These are phyloP conservation scores for Psylliodes chrysocephalus DNA, from an alignment of 2,888 invertebrate genomes.

Conservation along the genomic window DNA sequence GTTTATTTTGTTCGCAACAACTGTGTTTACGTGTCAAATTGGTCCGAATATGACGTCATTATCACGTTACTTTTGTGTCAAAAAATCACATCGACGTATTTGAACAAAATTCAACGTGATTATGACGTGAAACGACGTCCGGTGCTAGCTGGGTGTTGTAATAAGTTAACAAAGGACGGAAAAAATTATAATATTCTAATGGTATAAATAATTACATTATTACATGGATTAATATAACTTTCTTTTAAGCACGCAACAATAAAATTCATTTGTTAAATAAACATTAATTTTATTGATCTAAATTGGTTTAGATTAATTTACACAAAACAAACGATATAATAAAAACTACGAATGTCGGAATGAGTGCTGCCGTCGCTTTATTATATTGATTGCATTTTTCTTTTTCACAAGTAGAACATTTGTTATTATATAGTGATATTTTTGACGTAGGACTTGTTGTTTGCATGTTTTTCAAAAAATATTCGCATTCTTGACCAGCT, in stretches of 20 bases:
- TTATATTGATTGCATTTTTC: slow-evolving; percentile 24
- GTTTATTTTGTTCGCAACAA: too few relatives aligned
- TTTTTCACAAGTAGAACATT: slow-evolving; percentile 29
- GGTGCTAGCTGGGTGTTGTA: too few relatives aligned
- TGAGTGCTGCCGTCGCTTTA: not conserved
- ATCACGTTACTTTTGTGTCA: too few relatives aligned
- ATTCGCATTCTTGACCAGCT: slow-evolving; percentile 30
- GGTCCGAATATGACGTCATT: too few relatives aligned
- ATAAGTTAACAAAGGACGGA: too few relatives aligned
- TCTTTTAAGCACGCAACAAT: slow-evolving; percentile 7
- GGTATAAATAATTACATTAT: too few relatives aligned
- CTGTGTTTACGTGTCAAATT: too few relatives aligned
- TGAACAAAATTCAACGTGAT: too few relatives aligned
- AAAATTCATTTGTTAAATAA: slow-evolving; percentile 8
- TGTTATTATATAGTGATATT: slow-evolving; percentile 19
- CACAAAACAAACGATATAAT: slow-evolving; percentile 16
- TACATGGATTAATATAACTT: too few relatives aligned
- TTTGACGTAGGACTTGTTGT: slow-evolving; percentile 13
- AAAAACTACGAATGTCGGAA: slow-evolving; percentile 8
- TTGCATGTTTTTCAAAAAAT: slow-evolving; percentile 32
- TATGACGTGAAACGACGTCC: too few relatives aligned
- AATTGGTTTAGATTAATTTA: slow-evolving; percentile 18
- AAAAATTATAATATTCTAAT: too few relatives aligned
- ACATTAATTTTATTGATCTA: slow-evolving; percentile 9
- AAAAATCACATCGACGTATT: too few relatives aligned